Evolutionary conservation across 2,888 invertebrate species (phyloP).

Genomic region (Ceriagrion tenellum): DNA sequence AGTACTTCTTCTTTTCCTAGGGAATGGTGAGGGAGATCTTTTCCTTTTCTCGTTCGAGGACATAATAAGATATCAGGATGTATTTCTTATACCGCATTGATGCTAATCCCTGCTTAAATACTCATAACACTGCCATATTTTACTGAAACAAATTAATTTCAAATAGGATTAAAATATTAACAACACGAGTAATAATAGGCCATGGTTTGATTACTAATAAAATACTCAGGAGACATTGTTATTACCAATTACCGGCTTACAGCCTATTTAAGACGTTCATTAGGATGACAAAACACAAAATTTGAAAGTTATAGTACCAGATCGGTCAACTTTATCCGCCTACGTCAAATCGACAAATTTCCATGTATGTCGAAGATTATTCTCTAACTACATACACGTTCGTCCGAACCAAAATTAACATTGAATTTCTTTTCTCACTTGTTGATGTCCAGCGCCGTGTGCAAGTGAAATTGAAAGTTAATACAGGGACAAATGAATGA

Average conservation of each 20-base stretch:
- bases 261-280: not conserved
- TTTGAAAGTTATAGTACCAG: not conserved
- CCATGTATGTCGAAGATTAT: too few relatives aligned
- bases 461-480: not conserved
- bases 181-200: not conserved
- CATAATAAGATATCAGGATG: not conserved
- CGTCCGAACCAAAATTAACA: constrained; percentile 32
- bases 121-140: not conserved
- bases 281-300: not conserved
- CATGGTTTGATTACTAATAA: not conserved
- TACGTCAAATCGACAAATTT: not conserved
- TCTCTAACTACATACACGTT: not conserved
- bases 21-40: not conserved
- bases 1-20: not conserved
- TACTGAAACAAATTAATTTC: not conserved
- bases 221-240: not conserved
- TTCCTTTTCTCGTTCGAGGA: not conserved
- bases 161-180: not conserved
- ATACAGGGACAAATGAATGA: too few relatives aligned
- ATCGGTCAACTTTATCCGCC: not conserved
- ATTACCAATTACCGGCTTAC: not conserved
- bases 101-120: not conserved
- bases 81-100: not conserved
- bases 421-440: constrained; percentile 9
- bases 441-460: not conserved